Percentiles rank a stretch among this genome's conserved stretches.
These are phyloP conservation scores for Gymnocypris eckloni DNA, from an alignment of 2,797 vertebrate genomes.

Conservation along the genomic window DNA sequence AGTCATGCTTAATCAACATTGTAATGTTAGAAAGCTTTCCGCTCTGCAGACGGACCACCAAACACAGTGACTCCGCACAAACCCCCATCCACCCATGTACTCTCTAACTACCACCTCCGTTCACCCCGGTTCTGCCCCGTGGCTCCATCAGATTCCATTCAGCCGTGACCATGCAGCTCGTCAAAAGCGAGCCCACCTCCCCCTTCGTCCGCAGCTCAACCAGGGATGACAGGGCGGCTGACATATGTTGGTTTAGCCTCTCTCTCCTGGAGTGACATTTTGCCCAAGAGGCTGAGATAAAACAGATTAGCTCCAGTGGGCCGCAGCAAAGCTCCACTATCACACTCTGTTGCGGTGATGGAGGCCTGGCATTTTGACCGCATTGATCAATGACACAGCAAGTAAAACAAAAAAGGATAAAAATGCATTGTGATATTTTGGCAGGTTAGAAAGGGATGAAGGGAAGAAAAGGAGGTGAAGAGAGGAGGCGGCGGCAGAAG, in stretches of 20 bases:
- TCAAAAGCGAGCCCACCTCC: conserved; percentile 54
- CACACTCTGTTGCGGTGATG: conserved; percentile 68
- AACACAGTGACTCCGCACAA: conserved; percentile 43
- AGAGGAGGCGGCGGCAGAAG: not conserved
- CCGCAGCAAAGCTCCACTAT: conserved; percentile 68
- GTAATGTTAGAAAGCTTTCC: conserved; percentile 73
- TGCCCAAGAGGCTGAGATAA: conserved; percentile 64
- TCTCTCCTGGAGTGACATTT: conserved; percentile 66
- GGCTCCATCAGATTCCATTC: conserved; percentile 49
- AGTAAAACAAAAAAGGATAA: conserved; percentile 73
- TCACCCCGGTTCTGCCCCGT: conserved; percentile 50
- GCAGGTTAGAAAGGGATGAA: conserved; percentile 69
- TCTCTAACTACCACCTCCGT: conserved; percentile 37
- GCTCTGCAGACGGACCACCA: conserved; percentile 50
- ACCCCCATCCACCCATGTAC: not conserved
- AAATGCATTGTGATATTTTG: conserved; percentile 79
- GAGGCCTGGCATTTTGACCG: conserved; percentile 82
- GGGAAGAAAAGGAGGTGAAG: conserved; percentile 31
- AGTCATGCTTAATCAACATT: conserved; percentile 65
- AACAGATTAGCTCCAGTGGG: conserved; percentile 71
- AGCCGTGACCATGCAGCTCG: conserved; percentile 51
- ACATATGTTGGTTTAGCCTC: conserved; percentile 68
- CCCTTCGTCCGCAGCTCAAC: conserved; percentile 27
- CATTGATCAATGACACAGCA: conserved; percentile 84
- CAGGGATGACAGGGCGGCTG: conserved; percentile 64